These are phyloP conservation scores for Phaetusa simplex DNA, from an alignment of 2,113 vertebrate species.

Conservation along the genomic window DNA sequence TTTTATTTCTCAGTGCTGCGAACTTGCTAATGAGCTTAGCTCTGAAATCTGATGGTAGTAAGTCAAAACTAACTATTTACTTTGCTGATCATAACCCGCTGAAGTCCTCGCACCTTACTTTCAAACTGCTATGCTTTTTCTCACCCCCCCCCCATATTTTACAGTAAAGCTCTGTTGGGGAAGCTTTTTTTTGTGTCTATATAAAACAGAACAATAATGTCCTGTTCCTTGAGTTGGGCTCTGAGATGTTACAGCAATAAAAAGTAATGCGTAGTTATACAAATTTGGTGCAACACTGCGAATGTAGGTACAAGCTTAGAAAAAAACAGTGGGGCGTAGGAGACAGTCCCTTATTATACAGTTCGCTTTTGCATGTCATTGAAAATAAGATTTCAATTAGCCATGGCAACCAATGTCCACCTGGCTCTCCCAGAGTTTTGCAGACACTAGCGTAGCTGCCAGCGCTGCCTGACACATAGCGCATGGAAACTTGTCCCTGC, in stretches of 20 bases:
- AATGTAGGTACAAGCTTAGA: not conserved
- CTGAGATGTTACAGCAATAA: not conserved
- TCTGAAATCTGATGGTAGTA: not conserved
- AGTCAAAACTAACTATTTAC: not conserved
- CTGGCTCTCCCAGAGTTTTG: not conserved
- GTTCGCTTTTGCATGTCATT: not conserved
- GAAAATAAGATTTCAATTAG: not conserved
- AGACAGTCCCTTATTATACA: not conserved
- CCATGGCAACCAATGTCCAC: not conserved
- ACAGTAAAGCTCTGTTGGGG: not conserved
- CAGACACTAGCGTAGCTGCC: not conserved
- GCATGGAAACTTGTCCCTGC: not conserved
- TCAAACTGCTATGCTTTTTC: not conserved
- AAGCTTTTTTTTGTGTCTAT: not conserved
- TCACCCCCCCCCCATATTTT: not conserved
- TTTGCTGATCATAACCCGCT: not conserved
- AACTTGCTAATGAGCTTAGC: not conserved
- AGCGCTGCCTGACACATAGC: not conserved
- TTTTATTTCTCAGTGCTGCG: not conserved
- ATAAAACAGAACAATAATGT: not conserved
- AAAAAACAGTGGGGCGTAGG: not conserved
- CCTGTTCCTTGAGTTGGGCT: not conserved
- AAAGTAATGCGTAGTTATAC: not conserved
- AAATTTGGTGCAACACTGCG: not conserved
- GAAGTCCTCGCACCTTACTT: not conserved